A percentile compares a stretch with the other conserved stretches of the same genome.
Conservation (phyloP, 2,888 invertebrate species). For the Dyspetes luteomarginatus region DNA sequence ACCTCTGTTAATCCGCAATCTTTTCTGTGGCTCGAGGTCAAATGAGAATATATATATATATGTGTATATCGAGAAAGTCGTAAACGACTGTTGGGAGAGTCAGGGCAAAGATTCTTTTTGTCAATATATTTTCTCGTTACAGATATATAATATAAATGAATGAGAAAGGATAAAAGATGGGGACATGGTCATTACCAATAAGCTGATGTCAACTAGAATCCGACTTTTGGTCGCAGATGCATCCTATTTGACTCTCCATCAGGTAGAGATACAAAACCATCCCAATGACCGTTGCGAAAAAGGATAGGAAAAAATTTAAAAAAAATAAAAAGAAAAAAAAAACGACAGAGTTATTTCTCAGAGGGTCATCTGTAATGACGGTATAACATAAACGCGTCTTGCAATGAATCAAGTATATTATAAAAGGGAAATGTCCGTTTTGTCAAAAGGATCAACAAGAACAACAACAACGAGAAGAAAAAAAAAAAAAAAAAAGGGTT, state of each 20-base stretch:
- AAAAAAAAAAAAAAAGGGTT: background rate
- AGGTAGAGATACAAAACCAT: conserved; percentile 4
- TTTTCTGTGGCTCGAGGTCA: conserved; percentile 17
- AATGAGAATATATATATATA: no score
- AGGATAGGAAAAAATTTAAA: no score
- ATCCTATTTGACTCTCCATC: background rate
- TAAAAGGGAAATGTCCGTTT: background rate
- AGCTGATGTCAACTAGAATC: background rate
- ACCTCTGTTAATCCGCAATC: conserved; percentile 61
- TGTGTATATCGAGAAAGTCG: conserved; percentile 47
- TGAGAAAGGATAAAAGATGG: no score
- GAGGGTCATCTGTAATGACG: conserved; percentile 60
- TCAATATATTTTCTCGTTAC: no score
- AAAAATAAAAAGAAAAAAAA: no score
- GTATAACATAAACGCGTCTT: conserved; percentile 57
- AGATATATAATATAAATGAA: no score
- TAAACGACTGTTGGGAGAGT: conserved; percentile 50
- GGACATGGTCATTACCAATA: no score
- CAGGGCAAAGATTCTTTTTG: no score
- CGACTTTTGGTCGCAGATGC: background rate
- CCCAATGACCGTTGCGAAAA: conserved; percentile 27
- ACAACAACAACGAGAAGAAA: no score
- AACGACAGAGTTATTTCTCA: no score
- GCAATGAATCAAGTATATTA: conserved; percentile 39
- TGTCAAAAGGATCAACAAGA: background rate